Evolutionary conservation across 2,113 vertebrate genomes (phyloP).

Genomic region (Ranitomeya variabilis): DNA sequence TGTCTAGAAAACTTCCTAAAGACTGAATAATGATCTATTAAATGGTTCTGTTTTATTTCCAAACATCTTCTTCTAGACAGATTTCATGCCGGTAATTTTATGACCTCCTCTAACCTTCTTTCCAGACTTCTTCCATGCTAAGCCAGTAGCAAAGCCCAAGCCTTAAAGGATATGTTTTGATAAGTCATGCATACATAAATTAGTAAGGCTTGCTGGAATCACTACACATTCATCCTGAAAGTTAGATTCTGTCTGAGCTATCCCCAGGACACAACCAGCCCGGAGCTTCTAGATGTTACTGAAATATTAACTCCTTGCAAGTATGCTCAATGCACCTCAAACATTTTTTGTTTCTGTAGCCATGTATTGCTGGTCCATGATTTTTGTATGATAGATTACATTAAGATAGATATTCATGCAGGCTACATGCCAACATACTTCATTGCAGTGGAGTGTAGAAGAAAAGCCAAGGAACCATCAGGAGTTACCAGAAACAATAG

Average conservation of each 20-base stretch:
- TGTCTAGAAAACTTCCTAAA: not conserved
- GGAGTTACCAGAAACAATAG: no score
- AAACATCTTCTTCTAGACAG: not conserved
- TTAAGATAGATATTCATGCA: not conserved
- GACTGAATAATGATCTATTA: not conserved
- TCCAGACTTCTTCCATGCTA: slow-evolving; percentile 27
- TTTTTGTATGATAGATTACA: not conserved
- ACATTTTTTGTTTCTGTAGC: not conserved
- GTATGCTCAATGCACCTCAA: not conserved
- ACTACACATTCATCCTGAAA: slow-evolving; percentile 48
- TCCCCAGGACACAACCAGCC: slow-evolving; percentile 48
- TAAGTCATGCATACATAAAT: slow-evolving; percentile 52
- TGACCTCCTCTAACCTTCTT: slow-evolving; percentile 45
- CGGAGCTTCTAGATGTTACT: slow-evolving; percentile 24
- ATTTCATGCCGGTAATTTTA: slow-evolving; percentile 20
- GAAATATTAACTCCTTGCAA: slow-evolving; percentile 47
- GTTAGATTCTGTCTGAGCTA: slow-evolving; percentile 48
- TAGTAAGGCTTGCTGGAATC: slow-evolving; percentile 35
- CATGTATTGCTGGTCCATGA: not conserved
- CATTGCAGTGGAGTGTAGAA: not conserved
- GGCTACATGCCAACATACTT: not conserved
- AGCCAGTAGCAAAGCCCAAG: slow-evolving; percentile 48
- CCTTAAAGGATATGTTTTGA: slow-evolving; percentile 46
- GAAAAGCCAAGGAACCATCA: no score
- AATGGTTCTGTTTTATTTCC: not conserved